Conservation (phyloP, 2,797 vertebrate genomes). For the Huso huso region DNA sequence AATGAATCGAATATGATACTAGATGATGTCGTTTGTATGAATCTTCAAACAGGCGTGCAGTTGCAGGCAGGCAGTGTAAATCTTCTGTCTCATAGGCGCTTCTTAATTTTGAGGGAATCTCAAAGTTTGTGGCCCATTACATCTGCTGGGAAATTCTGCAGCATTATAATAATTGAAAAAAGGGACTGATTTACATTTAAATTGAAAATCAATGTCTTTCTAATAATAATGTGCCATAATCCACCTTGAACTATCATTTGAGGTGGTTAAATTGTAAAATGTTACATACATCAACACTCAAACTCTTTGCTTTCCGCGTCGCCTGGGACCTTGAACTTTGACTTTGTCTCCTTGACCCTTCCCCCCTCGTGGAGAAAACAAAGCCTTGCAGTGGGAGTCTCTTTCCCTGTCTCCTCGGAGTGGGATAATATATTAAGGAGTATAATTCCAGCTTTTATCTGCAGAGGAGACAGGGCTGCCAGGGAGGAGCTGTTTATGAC, state of each 20-base stretch:
- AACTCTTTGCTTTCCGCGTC: conserved; percentile 37
- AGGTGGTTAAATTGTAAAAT: conserved; percentile 55
- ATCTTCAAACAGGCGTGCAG: neutral
- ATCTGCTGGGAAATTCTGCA: conserved; percentile 39
- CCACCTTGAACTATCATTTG: conserved; percentile 52
- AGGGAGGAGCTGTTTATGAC: conserved; percentile 36
- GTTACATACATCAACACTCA: conserved; percentile 36
- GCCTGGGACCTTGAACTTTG: conserved; percentile 31
- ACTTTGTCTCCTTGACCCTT: conserved; percentile 25
- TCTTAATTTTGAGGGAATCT: conserved; percentile 30
- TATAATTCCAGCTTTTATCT: conserved; percentile 34
- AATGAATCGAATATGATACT: no score
- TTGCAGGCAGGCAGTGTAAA: neutral
- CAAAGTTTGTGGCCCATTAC: conserved; percentile 41
- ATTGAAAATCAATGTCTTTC: conserved; percentile 56
- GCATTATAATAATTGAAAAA: conserved; percentile 46
- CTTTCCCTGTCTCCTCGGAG: conserved; percentile 17
- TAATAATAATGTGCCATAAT: conserved; percentile 57
- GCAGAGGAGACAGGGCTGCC: conserved; percentile 27
- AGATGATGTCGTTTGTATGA: no score
- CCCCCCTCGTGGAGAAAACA: conserved; percentile 18
- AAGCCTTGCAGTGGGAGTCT: conserved; percentile 25
- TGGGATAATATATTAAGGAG: conserved; percentile 1
- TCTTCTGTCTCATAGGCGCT: conserved; percentile 18
- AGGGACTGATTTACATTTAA: conserved; percentile 61